Percentiles rank a stretch among this genome's conserved stretches.
Evolutionary conservation across 2,888 invertebrate genomes (phyloP).

Genomic region (Agapostemon virescens): DNA sequence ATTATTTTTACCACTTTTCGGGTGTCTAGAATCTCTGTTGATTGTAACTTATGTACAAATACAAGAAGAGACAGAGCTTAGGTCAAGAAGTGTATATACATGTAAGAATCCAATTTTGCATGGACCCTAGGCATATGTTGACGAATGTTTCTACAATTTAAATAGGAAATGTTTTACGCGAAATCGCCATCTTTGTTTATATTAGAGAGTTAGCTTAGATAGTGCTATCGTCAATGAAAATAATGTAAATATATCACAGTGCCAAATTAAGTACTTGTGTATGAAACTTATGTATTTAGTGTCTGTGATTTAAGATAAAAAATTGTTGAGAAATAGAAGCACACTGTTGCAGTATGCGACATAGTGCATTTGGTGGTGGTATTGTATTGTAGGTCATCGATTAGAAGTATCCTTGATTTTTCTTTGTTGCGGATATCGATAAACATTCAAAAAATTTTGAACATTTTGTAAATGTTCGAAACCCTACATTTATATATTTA

Average conservation of each 20-base stretch:
- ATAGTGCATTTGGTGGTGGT: slow-evolving; percentile 22
- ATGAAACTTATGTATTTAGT: neutral
- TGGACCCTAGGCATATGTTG: neutral
- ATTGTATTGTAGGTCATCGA: slow-evolving; percentile 3
- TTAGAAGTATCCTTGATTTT: neutral
- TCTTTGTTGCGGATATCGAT: slow-evolving; percentile 2
- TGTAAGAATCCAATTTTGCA: slow-evolving; percentile 12
- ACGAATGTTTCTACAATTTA: neutral
- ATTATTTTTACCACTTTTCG: slow-evolving; percentile 12
- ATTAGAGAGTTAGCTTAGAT: neutral
- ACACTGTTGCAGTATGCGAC: neutral
- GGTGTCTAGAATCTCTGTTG: slow-evolving; percentile 39
- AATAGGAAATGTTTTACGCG: neutral
- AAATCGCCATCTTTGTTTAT: neutral
- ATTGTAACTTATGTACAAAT: slow-evolving; percentile 25
- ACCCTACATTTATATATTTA: slow-evolving; percentile 34
- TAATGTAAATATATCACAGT: slow-evolving; percentile 11
- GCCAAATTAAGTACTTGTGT: slow-evolving; percentile 20
- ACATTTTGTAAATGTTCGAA: slow-evolving; percentile 18
- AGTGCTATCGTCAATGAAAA: neutral
- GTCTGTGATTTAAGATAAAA: slow-evolving; percentile 13
- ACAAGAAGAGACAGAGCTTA: neutral
- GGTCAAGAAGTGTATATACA: slow-evolving; percentile 14
- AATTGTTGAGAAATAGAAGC: neutral
- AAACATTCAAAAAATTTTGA: slow-evolving; percentile 16